Percentiles rank a stretch among this genome's conserved stretches.
Evolutionary conservation across 2,888 invertebrate species (phyloP).

Genomic region (Drosophila neotestacea): DNA sequence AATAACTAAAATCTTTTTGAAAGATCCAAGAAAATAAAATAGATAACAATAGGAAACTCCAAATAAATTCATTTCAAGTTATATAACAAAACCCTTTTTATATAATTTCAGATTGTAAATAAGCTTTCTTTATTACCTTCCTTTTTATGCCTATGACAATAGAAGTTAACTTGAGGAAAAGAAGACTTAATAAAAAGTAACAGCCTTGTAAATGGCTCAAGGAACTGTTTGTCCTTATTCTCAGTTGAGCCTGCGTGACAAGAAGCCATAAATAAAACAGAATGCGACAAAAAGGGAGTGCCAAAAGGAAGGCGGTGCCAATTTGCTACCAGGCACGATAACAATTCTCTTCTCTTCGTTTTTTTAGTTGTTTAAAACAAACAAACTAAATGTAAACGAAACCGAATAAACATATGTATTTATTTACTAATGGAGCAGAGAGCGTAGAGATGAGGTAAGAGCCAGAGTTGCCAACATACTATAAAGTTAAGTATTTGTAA

Average conservation of each 20-base stretch:
- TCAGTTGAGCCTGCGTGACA: slow-evolving; percentile 40
- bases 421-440: slow-evolving; percentile 24
- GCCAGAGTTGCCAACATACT: slow-evolving; percentile 43
- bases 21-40: background rate
- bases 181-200: background rate
- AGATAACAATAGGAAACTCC: background rate
- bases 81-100: background rate
- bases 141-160: background rate
- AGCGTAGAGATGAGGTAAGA: slow-evolving; percentile 30
- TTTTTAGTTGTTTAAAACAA: slow-evolving; percentile 6
- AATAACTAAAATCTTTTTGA: background rate
- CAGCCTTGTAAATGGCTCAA: slow-evolving; percentile 12
- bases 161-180: background rate
- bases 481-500: background rate
- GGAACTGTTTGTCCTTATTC: background rate
- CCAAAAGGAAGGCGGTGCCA: slow-evolving; percentile 34
- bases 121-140: background rate
- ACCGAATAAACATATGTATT: slow-evolving; percentile 36
- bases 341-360: slow-evolving; percentile 5
- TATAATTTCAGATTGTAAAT: background rate
- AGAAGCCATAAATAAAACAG: slow-evolving; percentile 30
- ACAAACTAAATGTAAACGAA: slow-evolving; percentile 31
- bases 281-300: slow-evolving; percentile 56
- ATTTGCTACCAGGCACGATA: slow-evolving; percentile 39
- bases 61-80: background rate